A percentile compares a stretch with the other conserved stretches of the same genome.
phyloP scores from a whole-genome alignment of 92 coral and sea anemone species.

The Phymanthus crucifer region DNA sequence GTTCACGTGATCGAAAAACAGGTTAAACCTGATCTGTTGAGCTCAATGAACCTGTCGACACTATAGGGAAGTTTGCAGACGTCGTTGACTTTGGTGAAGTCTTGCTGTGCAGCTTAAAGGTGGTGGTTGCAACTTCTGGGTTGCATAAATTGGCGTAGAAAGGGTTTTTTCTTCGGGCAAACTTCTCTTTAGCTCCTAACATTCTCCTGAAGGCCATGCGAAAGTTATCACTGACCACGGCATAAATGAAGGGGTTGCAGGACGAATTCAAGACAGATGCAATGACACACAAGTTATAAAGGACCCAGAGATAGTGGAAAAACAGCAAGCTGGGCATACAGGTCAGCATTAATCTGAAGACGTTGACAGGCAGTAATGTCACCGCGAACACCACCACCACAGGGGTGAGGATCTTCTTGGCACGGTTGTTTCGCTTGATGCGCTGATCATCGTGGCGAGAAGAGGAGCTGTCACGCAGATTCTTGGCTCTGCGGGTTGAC shows the following conservation, averaged over 20 bases:
- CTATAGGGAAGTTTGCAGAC: neutral
- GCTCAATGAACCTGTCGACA: neutral
- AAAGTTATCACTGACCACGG: conserved; percentile 36
- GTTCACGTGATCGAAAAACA: neutral
- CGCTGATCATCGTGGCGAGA: conserved; percentile 29
- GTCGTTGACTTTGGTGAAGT: neutral
- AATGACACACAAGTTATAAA: conserved; percentile 38
- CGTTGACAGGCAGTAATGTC: conserved; percentile 32
- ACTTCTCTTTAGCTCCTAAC: conserved; percentile 15
- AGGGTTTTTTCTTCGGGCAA: neutral
- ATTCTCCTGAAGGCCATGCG: conserved; percentile 33
- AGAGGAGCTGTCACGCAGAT: neutral
- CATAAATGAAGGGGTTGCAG: conserved; percentile 41
- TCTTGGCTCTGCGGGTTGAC: conserved; percentile 3
- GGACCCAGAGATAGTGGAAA: conserved; percentile 29
- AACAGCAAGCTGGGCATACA: conserved; percentile 13
- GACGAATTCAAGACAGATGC: conserved; percentile 36
- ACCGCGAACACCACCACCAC: conserved; percentile 42
- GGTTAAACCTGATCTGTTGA: neutral
- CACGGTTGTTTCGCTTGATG: conserved; percentile 34
- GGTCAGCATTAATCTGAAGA: conserved; percentile 18
- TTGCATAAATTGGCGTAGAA: neutral
- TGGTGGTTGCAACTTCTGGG: neutral
- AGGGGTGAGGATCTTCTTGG: conserved; percentile 42
- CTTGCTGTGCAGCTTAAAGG: neutral